Base-by-base conservation (phyloP, 2,888 invertebrate genomes). In the Drosophila vallismaia region DNA sequence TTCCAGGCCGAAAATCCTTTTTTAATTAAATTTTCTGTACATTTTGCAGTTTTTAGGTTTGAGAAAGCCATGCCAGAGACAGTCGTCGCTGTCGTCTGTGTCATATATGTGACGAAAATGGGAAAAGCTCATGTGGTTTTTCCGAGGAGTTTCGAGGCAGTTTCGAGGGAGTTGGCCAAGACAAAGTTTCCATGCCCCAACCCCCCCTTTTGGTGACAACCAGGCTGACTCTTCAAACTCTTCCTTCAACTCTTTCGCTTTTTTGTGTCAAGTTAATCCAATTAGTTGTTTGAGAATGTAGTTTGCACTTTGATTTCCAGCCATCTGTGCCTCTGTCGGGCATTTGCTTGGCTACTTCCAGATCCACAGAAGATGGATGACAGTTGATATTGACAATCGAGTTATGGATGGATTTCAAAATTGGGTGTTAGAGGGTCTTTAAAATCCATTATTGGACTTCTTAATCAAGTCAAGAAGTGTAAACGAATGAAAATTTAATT, bases 1-100 rank as follows among this genome's bases (percentile, higher is more conserved):
- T 40, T 81, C 79, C 64, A 75, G 74, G 67, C 77, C 82, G 75
- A 82, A 82, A 82, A 82, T 85, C 82, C 82, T 85, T 82, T 82
- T 82, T 82, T 82, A 82, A 82, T 82, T 82, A 82, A 82, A 82
- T 82, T 82, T 82, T 82, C 82, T 85, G 82, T 85, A 81, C 82
- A 82, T 85, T 82, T 81, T 85, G 82, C 82, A 82, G 82, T 85
- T 82, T 82, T 85, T 85, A 75, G 82, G 79, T 82, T 85, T 85
- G 85, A 79, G 80, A 4, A 8, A 66, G 53, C 51, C 62, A 59
- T 51, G 9, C 9, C 26, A 64, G 58, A 55, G 66, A 52, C 52
- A 70, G 14, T 19, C 45, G 60, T 51, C 49, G 64, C 64, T 2
- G 19, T 19, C 19, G 19, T 19, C 19, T 19, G 19, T 19, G 19